Base-by-base conservation (phyloP, 2,113 vertebrate species). In the Zeus faber region DNA sequence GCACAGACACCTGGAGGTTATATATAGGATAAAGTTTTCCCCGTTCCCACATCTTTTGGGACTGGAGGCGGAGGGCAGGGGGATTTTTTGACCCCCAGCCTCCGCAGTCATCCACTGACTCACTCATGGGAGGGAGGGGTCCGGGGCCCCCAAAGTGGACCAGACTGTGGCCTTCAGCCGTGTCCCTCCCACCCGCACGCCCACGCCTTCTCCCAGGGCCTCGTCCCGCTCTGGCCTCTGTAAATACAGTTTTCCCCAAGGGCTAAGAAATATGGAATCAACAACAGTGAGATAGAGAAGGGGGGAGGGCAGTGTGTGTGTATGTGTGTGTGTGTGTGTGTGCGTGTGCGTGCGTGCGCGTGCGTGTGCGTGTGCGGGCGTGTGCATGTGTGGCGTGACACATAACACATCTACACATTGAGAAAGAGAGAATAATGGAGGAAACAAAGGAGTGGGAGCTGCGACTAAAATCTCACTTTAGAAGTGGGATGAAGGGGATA, bases 21-120 rank as follows among this genome's bases (percentile, higher is more conserved):
- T 89, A 91, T 83, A 82, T 87, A 93, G 89, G 88, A 81, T 70
- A 56, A 73, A 20, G 69, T 74, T 89, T 75, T 70, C 64, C n/a
- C 77, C 81, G 83, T 87, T 86, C 86, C 86, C 87, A 79, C 63
- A 64, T 58, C 80, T 71, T 80, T 66, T 50, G 21, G 37, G 25
- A 77, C 79, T 58, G 58, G 71, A 76, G 55, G 76, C 43, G 65
- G 60, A 67, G 73, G 66, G 58, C 67, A 75, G 59, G 23, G 57
- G 23, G 64, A 74, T 83, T 81, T 80, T 81, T 83, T 85, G 81
- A 76, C 62, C 83, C 83, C 78, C 63, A 87, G 88, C 87, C 79
- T 88, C 69, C 67, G 25, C 64, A 39, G 17, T 31, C 54, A 58
- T 70, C 33, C 3, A 16, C 72, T 80, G 74, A 82, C 71, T 85